A percentile compares a stretch with the other conserved stretches of the same genome.
These are phyloP conservation scores for Ficedula albicollis DNA, from an alignment of 2,797 vertebrate genomes.

Conservation along the genomic window DNA sequence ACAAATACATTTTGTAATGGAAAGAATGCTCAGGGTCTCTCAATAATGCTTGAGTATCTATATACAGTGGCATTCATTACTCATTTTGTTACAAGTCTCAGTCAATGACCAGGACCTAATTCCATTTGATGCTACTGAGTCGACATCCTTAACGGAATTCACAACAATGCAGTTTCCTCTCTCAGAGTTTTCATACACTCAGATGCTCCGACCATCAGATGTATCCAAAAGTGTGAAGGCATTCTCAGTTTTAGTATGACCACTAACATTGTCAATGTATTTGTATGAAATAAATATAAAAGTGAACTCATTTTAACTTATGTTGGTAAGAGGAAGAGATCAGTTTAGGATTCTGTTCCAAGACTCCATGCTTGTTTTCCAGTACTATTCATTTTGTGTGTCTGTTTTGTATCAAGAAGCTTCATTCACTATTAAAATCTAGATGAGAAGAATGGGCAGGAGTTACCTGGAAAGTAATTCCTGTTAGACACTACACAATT, in stretches of 20 bases:
- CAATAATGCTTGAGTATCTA: background rate
- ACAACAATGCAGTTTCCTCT: background rate
- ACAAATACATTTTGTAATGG: background rate
- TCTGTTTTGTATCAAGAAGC: background rate
- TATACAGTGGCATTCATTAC: background rate
- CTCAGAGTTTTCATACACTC: background rate
- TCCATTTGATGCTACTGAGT: background rate
- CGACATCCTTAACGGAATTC: fast-evolving
- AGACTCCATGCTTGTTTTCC: background rate
- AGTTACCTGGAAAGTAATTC: background rate
- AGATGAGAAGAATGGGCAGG: background rate
- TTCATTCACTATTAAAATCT: background rate
- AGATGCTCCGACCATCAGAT: background rate
- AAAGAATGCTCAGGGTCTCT: background rate
- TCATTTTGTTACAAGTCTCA: background rate
- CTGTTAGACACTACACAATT: background rate
- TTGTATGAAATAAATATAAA: background rate
- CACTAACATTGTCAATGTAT: background rate
- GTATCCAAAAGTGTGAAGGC: background rate
- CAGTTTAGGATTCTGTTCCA: background rate
- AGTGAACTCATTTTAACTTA: background rate
- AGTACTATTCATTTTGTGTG: background rate
- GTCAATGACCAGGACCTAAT: background rate
- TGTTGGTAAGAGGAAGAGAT: background rate
- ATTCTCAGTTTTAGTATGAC: background rate